These are phyloP conservation scores for Mormyrus proboscirostris DNA, from an alignment of 2,797 vertebrate genomes.

Conservation along the genomic window DNA sequence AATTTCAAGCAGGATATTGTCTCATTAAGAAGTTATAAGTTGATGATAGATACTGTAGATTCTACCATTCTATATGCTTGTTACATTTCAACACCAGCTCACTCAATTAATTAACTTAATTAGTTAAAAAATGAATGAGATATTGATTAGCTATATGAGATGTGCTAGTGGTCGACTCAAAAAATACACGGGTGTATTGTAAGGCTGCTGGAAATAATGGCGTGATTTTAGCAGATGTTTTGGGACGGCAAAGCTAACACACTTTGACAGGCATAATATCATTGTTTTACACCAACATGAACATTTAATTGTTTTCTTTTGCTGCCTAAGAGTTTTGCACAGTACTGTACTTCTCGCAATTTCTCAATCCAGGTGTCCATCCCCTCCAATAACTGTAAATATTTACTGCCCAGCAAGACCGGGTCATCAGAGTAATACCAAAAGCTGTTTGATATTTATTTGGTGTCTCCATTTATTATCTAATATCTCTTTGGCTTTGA, in stretches of 20 bases:
- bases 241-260: background rate
- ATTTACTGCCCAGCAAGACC: background rate
- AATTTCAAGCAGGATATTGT: background rate
- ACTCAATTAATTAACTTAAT: background rate
- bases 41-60: too few species aligned
- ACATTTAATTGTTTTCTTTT: background rate
- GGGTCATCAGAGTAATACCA: background rate
- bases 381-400: background rate
- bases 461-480: background rate
- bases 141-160: background rate
- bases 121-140: background rate
- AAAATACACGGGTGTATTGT: background rate
- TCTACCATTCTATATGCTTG: too few species aligned
- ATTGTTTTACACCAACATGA: background rate
- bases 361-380: background rate
- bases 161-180: background rate
- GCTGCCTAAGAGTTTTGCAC: background rate
- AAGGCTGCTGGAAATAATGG: background rate
- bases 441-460: background rate
- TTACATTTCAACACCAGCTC: background rate
- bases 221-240: background rate
- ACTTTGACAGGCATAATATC: background rate
- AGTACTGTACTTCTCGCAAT: background rate
- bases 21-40: background rate
- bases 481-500: background rate